A percentile compares a stretch with the other conserved stretches of the same genome.
These are phyloP conservation scores for Oreochromis aureus DNA, from an alignment of 2,113 vertebrate genomes.

Conservation along the genomic window DNA sequence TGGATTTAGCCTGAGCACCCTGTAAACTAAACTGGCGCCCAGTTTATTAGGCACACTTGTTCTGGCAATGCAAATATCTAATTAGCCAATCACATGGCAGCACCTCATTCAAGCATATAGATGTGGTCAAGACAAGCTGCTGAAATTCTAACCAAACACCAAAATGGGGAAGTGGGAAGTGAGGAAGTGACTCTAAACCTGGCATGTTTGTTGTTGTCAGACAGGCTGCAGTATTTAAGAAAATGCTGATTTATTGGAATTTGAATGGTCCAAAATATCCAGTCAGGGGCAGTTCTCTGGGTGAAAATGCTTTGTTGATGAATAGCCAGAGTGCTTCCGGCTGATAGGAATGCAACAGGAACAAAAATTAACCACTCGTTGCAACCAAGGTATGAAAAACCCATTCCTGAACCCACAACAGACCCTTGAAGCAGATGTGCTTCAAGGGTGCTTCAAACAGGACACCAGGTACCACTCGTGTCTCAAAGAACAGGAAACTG, in stretches of 20 bases:
- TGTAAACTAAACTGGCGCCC: neutral
- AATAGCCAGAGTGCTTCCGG: neutral
- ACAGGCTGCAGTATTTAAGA: neutral
- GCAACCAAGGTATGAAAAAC: neutral
- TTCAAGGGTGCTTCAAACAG: neutral
- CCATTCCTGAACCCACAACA: neutral
- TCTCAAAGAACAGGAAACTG: neutral
- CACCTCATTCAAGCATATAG: neutral
- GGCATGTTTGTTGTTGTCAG: neutral
- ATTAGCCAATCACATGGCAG: neutral
- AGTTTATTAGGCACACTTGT: neutral
- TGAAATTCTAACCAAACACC: neutral
- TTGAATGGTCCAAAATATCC: neutral
- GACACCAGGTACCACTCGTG: neutral
- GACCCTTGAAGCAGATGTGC: neutral
- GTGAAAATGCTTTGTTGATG: neutral
- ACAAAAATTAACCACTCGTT: neutral
- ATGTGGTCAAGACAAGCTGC: neutral
- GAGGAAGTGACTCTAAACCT: neutral
- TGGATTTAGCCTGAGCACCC: neutral
- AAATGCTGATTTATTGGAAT: neutral
- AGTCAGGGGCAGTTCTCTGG: neutral
- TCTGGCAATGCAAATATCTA: neutral
- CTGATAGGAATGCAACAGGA: neutral
- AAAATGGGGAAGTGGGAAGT: neutral